Evolutionary conservation across 1,140 invertebrate species (phyloP).

Genomic region (Eurosta solidaginis): DNA sequence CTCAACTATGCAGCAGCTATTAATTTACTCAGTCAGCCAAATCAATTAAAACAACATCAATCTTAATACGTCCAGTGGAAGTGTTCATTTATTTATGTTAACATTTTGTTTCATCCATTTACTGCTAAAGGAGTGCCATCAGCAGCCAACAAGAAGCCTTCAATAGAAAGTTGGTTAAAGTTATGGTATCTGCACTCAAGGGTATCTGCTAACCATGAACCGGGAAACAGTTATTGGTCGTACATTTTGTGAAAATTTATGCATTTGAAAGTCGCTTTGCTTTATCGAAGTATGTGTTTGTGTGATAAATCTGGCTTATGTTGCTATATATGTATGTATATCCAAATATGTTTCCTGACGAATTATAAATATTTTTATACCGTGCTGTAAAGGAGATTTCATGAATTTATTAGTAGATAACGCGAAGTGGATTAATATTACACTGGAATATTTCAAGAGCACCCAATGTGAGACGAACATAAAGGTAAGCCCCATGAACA

Average conservation of each 20-base stretch:
- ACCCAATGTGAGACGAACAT: too few species aligned
- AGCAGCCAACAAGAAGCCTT: not conserved
- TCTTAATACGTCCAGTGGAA: conserved; percentile 24
- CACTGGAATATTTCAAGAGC: too few species aligned
- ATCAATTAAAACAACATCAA: conserved; percentile 30
- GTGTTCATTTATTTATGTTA: conserved; percentile 30
- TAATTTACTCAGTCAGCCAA: conserved; percentile 24
- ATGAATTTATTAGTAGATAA: too few species aligned
- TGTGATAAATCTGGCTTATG: not conserved
- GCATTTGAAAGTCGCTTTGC: not conserved
- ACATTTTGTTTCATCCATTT: conserved; percentile 27
- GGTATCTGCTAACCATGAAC: not conserved
- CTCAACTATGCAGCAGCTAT: not conserved
- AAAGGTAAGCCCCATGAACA: too few species aligned
- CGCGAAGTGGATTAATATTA: too few species aligned
- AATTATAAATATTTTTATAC: too few species aligned
- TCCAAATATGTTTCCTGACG: too few species aligned
- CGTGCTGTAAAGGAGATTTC: too few species aligned
- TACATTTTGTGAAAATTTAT: conserved; percentile 7
- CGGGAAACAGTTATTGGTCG: not conserved
- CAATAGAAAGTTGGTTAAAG: too few species aligned
- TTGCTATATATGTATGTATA: too few species aligned
- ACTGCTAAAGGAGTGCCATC: not conserved
- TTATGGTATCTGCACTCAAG: too few species aligned
- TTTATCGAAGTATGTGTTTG: not conserved